phyloP scores from a whole-genome alignment of 2,797 vertebrate species.

The Urophycis tenuis region DNA sequence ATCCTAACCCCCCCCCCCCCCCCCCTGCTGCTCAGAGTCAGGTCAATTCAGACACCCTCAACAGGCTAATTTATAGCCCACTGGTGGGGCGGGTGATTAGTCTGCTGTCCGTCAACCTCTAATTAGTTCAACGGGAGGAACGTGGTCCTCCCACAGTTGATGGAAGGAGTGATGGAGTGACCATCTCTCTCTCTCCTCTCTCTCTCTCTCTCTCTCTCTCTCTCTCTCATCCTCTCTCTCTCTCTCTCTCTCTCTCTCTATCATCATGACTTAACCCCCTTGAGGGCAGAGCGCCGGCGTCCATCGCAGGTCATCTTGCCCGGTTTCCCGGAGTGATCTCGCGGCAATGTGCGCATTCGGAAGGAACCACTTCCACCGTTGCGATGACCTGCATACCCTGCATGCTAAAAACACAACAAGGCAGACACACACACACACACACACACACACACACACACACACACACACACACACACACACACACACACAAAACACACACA shows the following conservation, averaged over 20 bases:
- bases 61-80: slow-evolving; percentile 57
- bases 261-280: not conserved
- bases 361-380: too few species aligned
- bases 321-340: too few species aligned
- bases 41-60: slow-evolving; percentile 31
- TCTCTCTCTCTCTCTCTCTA: not conserved
- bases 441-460: too few species aligned
- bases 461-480: too few species aligned
- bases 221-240: slow-evolving; percentile 19
- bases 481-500: too few species aligned
- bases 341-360: too few species aligned
- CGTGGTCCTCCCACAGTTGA: too few species aligned
- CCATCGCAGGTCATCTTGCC: not conserved
- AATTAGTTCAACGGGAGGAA: slow-evolving; percentile 63
- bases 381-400: too few species aligned
- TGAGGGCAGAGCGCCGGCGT: too few species aligned
- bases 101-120: slow-evolving; percentile 59
- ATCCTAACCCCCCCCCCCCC: slow-evolving; percentile 13
- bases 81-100: slow-evolving; percentile 55
- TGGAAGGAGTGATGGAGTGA: slow-evolving; percentile 42
- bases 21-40: slow-evolving; percentile 38
- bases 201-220: slow-evolving; percentile 19
- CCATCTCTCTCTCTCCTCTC: slow-evolving; percentile 43
- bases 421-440: too few species aligned
- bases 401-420: too few species aligned